A percentile compares a stretch with the other conserved stretches of the same genome.
Conservation (phyloP, 2,797 vertebrate species). For the Pipistrellus pygmaeus region DNA sequence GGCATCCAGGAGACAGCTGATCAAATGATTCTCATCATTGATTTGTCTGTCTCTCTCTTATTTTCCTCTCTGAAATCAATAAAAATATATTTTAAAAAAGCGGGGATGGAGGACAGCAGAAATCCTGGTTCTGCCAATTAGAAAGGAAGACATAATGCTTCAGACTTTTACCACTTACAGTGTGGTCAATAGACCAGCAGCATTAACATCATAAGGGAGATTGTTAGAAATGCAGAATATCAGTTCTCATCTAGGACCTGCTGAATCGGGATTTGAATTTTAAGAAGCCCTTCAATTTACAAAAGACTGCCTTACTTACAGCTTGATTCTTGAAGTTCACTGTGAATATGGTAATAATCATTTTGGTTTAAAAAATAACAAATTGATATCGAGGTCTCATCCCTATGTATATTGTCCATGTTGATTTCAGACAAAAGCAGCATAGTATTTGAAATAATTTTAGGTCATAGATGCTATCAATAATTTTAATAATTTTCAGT, state of each 20-base stretch:
- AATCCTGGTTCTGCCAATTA: not conserved
- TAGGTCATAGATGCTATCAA: not conserved
- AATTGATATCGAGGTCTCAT: not conserved
- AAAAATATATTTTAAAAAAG: not conserved
- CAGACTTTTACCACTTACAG: not conserved
- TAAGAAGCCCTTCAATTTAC: not conserved
- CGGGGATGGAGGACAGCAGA: not conserved
- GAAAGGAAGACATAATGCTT: not conserved
- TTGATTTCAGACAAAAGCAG: not conserved
- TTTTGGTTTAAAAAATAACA: not conserved
- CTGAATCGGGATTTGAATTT: not conserved
- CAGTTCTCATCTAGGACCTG: not conserved
- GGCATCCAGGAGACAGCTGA: too few relatives aligned
- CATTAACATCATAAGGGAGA: not conserved
- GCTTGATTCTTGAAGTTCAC: not conserved
- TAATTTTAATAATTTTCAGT: too few relatives aligned
- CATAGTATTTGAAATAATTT: slow-evolving; percentile 23
- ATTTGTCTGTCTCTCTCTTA: too few relatives aligned
- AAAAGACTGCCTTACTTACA: not conserved
- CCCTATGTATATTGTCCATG: not conserved
- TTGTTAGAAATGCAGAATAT: not conserved
- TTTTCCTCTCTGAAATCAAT: too few relatives aligned
- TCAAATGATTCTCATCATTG: too few relatives aligned
- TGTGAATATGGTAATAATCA: not conserved
- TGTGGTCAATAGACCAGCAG: not conserved